Evolutionary conservation across 2,888 invertebrate genomes (phyloP).

Genomic region (Mythimna pallens): DNA sequence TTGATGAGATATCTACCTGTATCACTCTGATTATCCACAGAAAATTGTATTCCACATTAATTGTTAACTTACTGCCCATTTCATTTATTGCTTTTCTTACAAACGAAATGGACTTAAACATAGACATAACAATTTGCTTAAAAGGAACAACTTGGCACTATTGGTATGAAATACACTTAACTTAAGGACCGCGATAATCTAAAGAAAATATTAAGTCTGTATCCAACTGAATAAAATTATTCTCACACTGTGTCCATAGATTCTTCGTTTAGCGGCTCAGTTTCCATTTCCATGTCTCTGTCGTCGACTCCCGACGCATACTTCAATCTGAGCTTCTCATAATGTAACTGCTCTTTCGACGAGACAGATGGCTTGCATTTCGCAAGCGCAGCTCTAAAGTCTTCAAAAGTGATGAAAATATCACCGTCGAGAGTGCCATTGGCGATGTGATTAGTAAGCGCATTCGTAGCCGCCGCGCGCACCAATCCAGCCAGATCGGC

Average conservation of each 20-base stretch:
- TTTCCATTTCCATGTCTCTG: conserved; percentile 91
- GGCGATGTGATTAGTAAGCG: conserved; percentile 94
- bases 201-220: conserved; percentile 69
- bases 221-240: conserved; percentile 72
- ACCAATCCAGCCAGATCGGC: conserved; percentile 98
- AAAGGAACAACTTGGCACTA: conserved; percentile 81
- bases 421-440: conserved; percentile 88
- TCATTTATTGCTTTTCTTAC: conserved; percentile 31
- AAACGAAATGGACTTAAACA: conserved; percentile 44
- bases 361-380: conserved; percentile 97
- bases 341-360: conserved; percentile 94
- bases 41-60: conserved; percentile 47
- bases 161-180: conserved; percentile 71
- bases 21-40: conserved; percentile 55
- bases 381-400: conserved; percentile 94
- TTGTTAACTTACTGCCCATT: conserved; percentile 46
- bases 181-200: conserved; percentile 66
- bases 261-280: conserved; percentile 85
- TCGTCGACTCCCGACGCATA: conserved; percentile 91
- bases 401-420: conserved; percentile 92
- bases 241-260: conserved; percentile 89
- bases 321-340: conserved; percentile 93
- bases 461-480: conserved; percentile 95
- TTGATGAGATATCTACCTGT: conserved; percentile 62
- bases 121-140: conserved; percentile 63